phyloP scores from a whole-genome alignment of 2,888 invertebrate species.

The Antheraea yamamai region DNA sequence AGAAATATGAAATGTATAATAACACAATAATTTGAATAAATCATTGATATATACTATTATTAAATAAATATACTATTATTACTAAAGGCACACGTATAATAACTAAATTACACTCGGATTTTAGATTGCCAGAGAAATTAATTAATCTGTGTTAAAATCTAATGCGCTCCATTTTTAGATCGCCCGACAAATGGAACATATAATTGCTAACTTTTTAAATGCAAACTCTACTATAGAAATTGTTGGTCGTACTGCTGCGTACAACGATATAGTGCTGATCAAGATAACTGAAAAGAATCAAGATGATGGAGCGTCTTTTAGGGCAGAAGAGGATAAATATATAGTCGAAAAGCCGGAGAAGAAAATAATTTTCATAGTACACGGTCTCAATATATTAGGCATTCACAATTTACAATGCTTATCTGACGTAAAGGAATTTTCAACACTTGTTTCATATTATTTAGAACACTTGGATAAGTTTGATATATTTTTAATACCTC shows the following conservation, averaged over 20 bases:
- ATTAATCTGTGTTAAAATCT: background rate
- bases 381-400: constrained; percentile 61
- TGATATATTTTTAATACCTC: constrained; percentile 67
- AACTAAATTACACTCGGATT: background rate
- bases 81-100: background rate
- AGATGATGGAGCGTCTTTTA: constrained; percentile 34
- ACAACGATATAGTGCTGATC: constrained; percentile 60
- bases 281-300: constrained; percentile 42
- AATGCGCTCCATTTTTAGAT: constrained; percentile 44
- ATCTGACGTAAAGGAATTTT: constrained; percentile 28
- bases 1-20: background rate
- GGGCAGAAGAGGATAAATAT: constrained; percentile 53
- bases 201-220: constrained; percentile 37
- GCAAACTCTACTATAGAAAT: constrained; percentile 50
- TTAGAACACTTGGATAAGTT: constrained; percentile 60
- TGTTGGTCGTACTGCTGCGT: constrained; percentile 57
- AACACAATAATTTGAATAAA: background rate
- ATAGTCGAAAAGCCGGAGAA: constrained; percentile 56
- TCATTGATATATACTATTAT: too few relatives aligned
- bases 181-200: constrained; percentile 36
- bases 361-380: constrained; percentile 69
- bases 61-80: too few relatives aligned
- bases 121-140: too few relatives aligned
- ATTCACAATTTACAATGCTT: constrained; percentile 39
- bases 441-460: constrained; percentile 51